Conservation (phyloP, 1,140 invertebrate genomes). For the Drosophila equinoxialis region DNA sequence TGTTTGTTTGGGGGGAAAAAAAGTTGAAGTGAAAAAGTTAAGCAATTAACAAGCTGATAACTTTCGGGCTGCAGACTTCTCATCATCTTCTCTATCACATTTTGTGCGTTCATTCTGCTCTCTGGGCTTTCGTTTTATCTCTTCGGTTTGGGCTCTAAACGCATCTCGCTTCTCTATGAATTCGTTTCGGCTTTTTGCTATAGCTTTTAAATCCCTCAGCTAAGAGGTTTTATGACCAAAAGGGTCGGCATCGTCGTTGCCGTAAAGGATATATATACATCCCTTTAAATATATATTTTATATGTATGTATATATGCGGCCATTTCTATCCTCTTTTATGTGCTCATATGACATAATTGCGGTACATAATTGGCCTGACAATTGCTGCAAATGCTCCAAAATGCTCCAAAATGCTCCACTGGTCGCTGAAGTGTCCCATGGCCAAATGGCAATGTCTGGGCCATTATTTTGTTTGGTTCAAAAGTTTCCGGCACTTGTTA, state of each 20-base stretch:
- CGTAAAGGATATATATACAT: constrained; percentile 31
- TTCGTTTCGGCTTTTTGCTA: constrained; percentile 13
- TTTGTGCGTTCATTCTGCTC: background rate
- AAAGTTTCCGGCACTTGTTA: constrained; percentile 9
- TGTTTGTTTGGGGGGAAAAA: constrained; percentile 56
- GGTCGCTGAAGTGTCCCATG: constrained; percentile 62
- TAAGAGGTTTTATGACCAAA: constrained; percentile 72
- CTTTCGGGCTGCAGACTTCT: constrained; percentile 55
- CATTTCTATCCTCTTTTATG: constrained; percentile 55
- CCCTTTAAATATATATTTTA: background rate
- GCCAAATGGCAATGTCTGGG: constrained; percentile 8
- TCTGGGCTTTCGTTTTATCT: constrained; percentile 3
- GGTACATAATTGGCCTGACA: constrained; percentile 76
- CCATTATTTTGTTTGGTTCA: constrained; percentile 11
- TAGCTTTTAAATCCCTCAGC: constrained; percentile 35
- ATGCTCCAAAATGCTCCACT: constrained; percentile 64
- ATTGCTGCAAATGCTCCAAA: constrained; percentile 69
- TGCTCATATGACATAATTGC: constrained; percentile 74
- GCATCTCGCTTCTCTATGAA: constrained; percentile 30
- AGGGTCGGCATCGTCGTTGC: constrained; percentile 43
- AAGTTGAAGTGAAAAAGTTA: constrained; percentile 82
- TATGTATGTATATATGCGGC: constrained; percentile 7
- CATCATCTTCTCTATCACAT: constrained; percentile 15
- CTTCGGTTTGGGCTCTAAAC: background rate
- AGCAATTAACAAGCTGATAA: constrained; percentile 81